These are phyloP conservation scores for Pipistrellus pygmaeus DNA, from an alignment of 2,797 vertebrate species.

Conservation along the genomic window DNA sequence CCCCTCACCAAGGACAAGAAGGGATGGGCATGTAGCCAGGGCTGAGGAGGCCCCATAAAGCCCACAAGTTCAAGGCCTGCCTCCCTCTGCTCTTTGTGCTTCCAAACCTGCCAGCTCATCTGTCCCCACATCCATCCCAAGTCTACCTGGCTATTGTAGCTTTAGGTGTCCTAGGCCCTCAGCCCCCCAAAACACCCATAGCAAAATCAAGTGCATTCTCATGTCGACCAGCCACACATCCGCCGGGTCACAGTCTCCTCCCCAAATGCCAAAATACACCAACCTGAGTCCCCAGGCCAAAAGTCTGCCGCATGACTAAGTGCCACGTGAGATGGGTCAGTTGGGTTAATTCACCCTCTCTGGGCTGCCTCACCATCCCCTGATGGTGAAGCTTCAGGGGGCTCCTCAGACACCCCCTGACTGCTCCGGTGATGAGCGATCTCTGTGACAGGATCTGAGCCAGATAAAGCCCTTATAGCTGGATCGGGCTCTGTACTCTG, in stretches of 20 bases:
- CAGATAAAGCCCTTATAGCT: neutral
- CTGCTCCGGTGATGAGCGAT: neutral
- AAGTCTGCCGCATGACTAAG: neutral
- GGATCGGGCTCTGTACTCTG: neutral
- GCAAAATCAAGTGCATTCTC: neutral
- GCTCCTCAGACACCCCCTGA: neutral
- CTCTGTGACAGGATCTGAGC: neutral
- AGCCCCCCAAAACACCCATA: neutral
- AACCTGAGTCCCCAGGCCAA: fast-evolving
- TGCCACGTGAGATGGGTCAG: neutral
- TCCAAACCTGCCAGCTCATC: neutral
- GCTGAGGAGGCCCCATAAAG: neutral
- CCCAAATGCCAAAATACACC: neutral
- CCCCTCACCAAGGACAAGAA: neutral
- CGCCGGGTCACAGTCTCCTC: fast-evolving
- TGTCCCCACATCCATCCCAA: neutral
- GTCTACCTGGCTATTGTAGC: neutral
- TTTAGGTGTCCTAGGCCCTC: neutral
- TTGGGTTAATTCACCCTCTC: neutral
- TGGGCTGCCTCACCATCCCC: neutral
- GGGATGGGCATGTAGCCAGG: neutral
- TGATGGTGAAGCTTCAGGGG: neutral
- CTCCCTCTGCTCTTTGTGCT: neutral
- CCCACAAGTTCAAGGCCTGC: neutral
- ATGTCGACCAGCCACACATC: fast-evolving